These are phyloP conservation scores for Tetraneura akinire DNA, from an alignment of 1,140 invertebrate genomes.

Conservation along the genomic window DNA sequence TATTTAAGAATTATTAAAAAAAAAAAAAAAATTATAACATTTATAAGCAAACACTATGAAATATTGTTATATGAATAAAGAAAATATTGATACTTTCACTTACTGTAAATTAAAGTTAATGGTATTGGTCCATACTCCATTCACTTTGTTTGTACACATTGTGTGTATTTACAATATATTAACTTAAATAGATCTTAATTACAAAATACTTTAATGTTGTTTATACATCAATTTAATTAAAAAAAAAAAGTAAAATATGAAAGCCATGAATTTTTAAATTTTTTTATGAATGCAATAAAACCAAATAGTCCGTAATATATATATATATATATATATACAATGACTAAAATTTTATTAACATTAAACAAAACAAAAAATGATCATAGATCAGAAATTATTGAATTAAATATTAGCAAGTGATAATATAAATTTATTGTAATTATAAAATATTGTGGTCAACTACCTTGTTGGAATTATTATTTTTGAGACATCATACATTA, in stretches of 20 bases:
- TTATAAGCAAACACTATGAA: conserved; percentile 5
- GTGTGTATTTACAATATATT: conserved; percentile 20
- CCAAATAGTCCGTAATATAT: conserved; percentile 1
- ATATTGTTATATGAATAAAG: conserved; percentile 38
- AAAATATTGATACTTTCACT: conserved; percentile 47
- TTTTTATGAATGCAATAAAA: no score
- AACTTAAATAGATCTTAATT: conserved; percentile 21
- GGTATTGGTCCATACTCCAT: conserved; percentile 41
- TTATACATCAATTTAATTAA: no score
- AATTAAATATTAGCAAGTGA: neutral
- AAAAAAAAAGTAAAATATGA: no score
- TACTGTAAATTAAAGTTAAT: conserved; percentile 35
- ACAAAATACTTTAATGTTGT: neutral
- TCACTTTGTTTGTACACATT: conserved; percentile 27
- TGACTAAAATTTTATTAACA: no score
- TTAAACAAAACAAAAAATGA: neutral
- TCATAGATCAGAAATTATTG: neutral
- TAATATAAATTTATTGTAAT: conserved; percentile 5
- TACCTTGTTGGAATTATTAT: neutral
- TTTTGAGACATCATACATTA: conserved; percentile 1
- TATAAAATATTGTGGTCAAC: neutral
- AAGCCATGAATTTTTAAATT: neutral
- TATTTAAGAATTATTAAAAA: neutral
- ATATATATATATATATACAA: neutral
- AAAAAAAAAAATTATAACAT: conserved; percentile 27